Percentiles rank a stretch among this genome's conserved stretches.
phyloP scores from a whole-genome alignment of 1,140 invertebrate species.

The Psix sp. region DNA sequence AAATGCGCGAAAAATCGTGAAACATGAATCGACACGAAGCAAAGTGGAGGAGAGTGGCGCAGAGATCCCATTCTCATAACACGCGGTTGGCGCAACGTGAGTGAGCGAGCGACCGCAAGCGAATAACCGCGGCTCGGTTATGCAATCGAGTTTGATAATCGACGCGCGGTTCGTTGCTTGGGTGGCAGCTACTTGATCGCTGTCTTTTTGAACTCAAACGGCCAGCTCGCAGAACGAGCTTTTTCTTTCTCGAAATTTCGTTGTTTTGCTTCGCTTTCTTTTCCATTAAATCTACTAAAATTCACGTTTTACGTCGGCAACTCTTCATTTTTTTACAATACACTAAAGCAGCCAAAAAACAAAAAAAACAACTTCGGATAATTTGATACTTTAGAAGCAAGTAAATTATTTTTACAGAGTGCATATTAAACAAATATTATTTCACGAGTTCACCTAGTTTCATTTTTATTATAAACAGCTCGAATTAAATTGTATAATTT shows the following conservation, averaged over 20 bases:
- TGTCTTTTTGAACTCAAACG: constrained; percentile 6
- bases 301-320: too few species aligned
- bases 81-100: constrained; percentile 59
- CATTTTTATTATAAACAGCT: too few species aligned
- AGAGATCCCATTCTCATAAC: constrained; percentile 60
- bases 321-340: too few species aligned
- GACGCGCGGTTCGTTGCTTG: constrained; percentile 52
- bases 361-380: too few species aligned
- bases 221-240: neutral
- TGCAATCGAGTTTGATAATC: constrained; percentile 69
- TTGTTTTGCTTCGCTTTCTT: neutral
- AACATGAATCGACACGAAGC: constrained; percentile 37
- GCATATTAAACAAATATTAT: too few species aligned
- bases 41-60: constrained; percentile 40
- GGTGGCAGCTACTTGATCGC: constrained; percentile 22
- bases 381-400: too few species aligned
- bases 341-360: too few species aligned
- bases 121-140: constrained; percentile 62
- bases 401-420: too few species aligned
- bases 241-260: constrained; percentile 1
- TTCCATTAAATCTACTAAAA: too few species aligned
- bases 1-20: constrained; percentile 52
- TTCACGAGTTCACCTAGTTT: too few species aligned
- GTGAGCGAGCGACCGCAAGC: constrained; percentile 56
- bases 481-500: too few species aligned